Percentiles rank a stretch among this genome's conserved stretches.
phyloP scores from a whole-genome alignment of 2,113 vertebrate genomes.

The Procavia capensis region DNA sequence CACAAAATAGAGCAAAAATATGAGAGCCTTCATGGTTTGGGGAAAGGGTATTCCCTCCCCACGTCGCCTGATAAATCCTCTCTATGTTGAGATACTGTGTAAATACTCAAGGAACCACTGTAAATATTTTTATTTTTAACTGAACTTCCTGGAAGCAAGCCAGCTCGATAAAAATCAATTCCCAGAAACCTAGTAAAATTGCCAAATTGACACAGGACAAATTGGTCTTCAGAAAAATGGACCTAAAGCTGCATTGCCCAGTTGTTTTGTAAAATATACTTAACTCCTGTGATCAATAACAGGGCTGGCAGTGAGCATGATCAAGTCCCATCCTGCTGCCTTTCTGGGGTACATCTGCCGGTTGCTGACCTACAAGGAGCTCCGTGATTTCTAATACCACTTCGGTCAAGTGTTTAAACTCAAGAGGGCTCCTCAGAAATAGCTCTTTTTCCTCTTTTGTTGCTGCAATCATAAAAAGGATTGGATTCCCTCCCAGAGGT shows the following conservation, averaged over 20 bases:
- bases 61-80: neutral
- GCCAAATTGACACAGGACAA: constrained; percentile 18
- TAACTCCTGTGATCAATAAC: neutral
- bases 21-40: neutral
- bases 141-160: neutral
- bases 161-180: constrained; percentile 45
- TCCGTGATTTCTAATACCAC: neutral
- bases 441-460: neutral
- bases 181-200: constrained; percentile 11
- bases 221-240: neutral
- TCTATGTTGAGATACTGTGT: neutral
- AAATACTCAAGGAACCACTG: neutral
- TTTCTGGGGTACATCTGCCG: neutral
- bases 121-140: constrained; percentile 60
- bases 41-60: neutral
- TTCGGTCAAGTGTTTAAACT: neutral
- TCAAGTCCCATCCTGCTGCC: neutral
- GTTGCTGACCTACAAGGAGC: neutral
- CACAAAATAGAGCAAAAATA: neutral
- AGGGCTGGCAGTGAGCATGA: neutral
- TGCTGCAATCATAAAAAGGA: neutral
- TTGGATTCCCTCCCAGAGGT: neutral
- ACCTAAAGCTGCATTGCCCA: neutral
- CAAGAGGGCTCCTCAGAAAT: neutral
- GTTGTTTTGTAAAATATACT: neutral